Percentiles rank a stretch among this genome's conserved stretches.
Evolutionary conservation across 2,797 vertebrate genomes (phyloP).

Genomic region (Thaleichthys pacificus): DNA sequence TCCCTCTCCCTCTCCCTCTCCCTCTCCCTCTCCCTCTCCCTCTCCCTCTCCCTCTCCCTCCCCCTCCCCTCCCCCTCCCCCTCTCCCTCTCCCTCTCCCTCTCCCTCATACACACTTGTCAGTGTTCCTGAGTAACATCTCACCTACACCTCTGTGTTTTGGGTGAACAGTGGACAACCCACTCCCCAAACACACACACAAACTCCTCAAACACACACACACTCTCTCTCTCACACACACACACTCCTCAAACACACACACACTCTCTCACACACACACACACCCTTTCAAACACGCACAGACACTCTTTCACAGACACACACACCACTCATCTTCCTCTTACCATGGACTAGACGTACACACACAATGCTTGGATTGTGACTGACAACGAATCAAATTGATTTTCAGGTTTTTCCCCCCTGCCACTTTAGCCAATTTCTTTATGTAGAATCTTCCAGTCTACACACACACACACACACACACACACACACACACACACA

Average conservation of each 20-base stretch:
- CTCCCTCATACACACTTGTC: background rate
- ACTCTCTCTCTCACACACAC: background rate
- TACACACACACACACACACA: too few species aligned
- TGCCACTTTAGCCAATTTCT: background rate
- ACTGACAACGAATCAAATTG: constrained; percentile 3
- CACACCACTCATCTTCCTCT: too few species aligned
- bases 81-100: background rate
- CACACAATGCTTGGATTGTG: background rate
- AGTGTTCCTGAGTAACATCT: too few species aligned
- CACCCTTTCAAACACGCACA: background rate
- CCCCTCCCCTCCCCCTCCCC: background rate
- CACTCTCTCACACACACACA: too few species aligned
- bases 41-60: background rate
- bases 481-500: too few species aligned
- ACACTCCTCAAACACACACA: background rate
- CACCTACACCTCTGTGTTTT: too few species aligned
- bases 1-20: background rate
- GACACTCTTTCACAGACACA: too few species aligned
- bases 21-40: background rate
- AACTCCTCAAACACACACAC: too few species aligned
- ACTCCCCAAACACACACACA: too few species aligned
- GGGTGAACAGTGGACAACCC: too few species aligned
- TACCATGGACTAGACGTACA: too few species aligned
- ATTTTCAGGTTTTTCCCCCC: constrained; percentile 1
- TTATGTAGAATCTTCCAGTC: background rate